Evolutionary conservation across 2,113 vertebrate genomes (phyloP).

Genomic region (Ciconia stormi): DNA sequence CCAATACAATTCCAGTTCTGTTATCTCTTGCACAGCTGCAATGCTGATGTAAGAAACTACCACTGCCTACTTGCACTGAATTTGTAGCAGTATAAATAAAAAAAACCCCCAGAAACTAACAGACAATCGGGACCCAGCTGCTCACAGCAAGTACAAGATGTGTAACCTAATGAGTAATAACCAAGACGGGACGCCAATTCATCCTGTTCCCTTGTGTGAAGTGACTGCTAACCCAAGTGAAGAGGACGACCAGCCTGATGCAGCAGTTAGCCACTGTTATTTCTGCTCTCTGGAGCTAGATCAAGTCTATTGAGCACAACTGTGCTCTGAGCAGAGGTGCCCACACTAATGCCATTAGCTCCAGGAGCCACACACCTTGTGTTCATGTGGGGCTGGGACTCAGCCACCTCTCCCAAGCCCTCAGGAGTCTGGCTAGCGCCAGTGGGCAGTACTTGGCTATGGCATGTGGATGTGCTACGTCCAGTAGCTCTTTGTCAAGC

Average conservation of each 20-base stretch:
- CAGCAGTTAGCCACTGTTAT: fast-evolving
- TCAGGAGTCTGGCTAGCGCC: background rate
- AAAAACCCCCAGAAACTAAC: background rate
- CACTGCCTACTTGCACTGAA: background rate
- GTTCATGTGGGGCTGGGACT: fast-evolving
- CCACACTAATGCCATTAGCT: fast-evolving
- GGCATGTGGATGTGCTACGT: fast-evolving
- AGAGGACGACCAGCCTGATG: fast-evolving
- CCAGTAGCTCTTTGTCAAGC: background rate
- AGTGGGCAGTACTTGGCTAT: background rate
- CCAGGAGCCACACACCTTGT: background rate
- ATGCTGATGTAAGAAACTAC: background rate
- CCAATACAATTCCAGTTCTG: background rate
- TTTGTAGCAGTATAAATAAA: background rate
- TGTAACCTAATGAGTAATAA: background rate
- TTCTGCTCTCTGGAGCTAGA: background rate
- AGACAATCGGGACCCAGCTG: background rate
- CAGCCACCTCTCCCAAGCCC: fast-evolving
- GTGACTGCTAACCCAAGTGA: fast-evolving
- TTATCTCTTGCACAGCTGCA: background rate
- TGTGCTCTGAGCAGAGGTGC: background rate
- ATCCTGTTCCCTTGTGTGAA: background rate
- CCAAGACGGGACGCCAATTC: background rate
- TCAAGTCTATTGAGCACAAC: fast-evolving
- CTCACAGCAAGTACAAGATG: fast-evolving